Evolutionary conservation across 1,140 invertebrate genomes (phyloP), one percentile per base, ranked within the genome.

Genomic region (Nymphalis io): DNA sequence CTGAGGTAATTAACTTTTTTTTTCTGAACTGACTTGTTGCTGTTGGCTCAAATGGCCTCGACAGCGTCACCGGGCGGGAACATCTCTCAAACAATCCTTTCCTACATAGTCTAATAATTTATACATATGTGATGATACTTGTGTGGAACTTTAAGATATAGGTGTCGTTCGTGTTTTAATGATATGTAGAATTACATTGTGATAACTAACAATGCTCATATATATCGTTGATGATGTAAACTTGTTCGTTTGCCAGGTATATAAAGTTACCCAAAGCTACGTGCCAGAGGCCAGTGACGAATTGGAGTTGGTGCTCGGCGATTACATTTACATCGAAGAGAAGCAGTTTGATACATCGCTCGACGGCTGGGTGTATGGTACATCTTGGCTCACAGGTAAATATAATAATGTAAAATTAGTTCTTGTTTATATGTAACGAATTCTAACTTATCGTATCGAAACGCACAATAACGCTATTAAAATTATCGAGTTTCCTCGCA

Each of bases 351-450:
- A 94, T 20, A 94, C 90, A 53, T 95, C 96, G 2, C 91, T 94
- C 2, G 97, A 98, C 91, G 96, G 96, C 40, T 98, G 97, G 97
- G 96, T 96, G 1, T 94, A 96, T 82, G 97, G 97, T 21, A 95
- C 95, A 23, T 98, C 96, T 0, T 98, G 96, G 96, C 89, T 97
- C 18, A 98, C 97, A 11, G 90, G 89, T 90, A 70, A 68, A 33
- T 51, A 39, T 68, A 8, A 16, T 39, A 21, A 23, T 27, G 51
- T 3, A 5, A 23, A 33, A 15, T n/a, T 44, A 44, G 12, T 44
- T 44, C 0, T 10, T 13, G 1, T 44, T n/a, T 10, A 0, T 0
- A 15, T 13, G 0, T 44, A 15, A 44, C 13, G 3, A 44, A 44
- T 15, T 44, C 13, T 44, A 15, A 4, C n/a, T 3, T n/a, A n/a